These are phyloP conservation scores for Tetragonisca angustula DNA, from an alignment of 2,888 invertebrate genomes.

Conservation along the genomic window DNA sequence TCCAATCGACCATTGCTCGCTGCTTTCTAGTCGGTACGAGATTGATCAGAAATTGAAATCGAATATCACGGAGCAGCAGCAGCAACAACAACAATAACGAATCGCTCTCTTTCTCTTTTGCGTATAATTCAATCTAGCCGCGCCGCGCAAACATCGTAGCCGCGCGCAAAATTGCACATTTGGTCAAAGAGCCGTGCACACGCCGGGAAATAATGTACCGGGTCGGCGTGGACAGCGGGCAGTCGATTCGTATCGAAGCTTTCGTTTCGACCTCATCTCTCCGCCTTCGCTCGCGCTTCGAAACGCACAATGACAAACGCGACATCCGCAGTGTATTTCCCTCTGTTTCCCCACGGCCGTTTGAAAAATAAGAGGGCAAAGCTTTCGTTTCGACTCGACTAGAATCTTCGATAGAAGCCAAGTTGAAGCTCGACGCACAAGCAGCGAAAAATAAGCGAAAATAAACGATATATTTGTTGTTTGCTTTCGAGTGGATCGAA, in stretches of 20 bases:
- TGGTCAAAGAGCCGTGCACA: background rate
- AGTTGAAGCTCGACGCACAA: no score
- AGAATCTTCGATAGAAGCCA: no score
- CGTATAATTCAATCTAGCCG: conserved; percentile 2
- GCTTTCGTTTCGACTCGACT: no score
- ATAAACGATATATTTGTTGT: no score
- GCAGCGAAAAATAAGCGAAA: no score
- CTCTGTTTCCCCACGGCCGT: no score
- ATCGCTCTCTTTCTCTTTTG: no score
- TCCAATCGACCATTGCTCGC: background rate
- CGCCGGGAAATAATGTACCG: conserved; percentile 8
- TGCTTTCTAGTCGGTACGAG: background rate
- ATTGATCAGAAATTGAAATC: background rate
- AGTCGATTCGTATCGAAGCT: conserved; percentile 6
- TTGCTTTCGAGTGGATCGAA: no score
- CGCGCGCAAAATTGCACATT: conserved; percentile 4
- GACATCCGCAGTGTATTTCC: background rate
- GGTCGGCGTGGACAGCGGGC: background rate
- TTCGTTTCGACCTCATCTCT: background rate
- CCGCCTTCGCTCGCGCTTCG: background rate
- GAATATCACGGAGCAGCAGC: background rate
- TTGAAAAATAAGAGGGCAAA: no score
- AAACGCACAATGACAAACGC: background rate
- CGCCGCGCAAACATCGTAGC: background rate
- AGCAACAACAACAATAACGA: background rate